Base-by-base conservation (phyloP, 1,140 invertebrate genomes). In the Cydia fagiglandana region DNA sequence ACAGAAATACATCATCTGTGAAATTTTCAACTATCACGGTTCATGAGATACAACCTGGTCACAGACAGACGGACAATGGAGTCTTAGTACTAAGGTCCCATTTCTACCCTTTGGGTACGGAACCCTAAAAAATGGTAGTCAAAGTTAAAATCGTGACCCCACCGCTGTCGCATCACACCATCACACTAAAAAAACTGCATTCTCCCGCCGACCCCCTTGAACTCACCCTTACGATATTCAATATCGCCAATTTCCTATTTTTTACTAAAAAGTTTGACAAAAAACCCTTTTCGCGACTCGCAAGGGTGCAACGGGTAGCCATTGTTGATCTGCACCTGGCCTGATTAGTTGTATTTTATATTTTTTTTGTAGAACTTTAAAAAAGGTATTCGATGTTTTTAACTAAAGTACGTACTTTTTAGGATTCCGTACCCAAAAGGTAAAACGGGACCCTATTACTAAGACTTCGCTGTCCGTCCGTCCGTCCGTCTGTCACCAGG, bases 231-330 rank as follows among this genome's bases (percentile, higher is more conserved):
- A 20, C 73, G 12, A 74, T 47, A 74, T 53, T 24, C 17, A 74
- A 74, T 74, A 53, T 74, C 50, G 15, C 73, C 50, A 74, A 74
- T 56, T 74, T 53, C 73, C 50, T 34, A 70, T 30, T 38, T 73
- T 45, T 73, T 45, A 20, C n/a, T 41, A 53, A 53, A 34, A 28
- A 24, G 73, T 34, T 56, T 47, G 41, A 53, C 17, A 56, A 56
- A 56, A 34, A 74, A 74, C 56, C 45, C 50, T 47, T 53, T 53
- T 56, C 24, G 24, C 24, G 2, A 24, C 24, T 41, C n/a, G 24
- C 38, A 9, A 50, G 50, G 73, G 45, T 74, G 45, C 20, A 73
- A 73, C 34, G 28, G 73, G 73, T 53, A 34, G 3, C 56, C 45
- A 30, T 50, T 74, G 24, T 24, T 7, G 2, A 7, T 28, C 9